Evolutionary conservation across 2,888 invertebrate species (phyloP), one percentile per base, ranked within the genome.

Genomic region (Patella caerulea): DNA sequence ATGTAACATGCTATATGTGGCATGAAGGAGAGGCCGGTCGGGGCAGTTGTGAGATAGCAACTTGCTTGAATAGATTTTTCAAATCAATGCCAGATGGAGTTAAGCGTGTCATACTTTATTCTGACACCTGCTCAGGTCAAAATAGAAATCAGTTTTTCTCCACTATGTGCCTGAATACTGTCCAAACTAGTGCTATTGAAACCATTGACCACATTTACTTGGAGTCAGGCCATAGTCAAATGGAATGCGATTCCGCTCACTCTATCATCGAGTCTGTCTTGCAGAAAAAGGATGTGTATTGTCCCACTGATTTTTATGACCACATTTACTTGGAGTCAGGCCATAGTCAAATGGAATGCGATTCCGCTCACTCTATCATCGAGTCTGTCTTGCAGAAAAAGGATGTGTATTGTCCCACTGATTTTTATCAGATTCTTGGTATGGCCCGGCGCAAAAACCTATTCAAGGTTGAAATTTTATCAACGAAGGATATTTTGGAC

Each of bases 111-210:
- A 53, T 52, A 1, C 9, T 73, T 17, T 73, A 2, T 19, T 73
- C 73, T 11, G 73, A 73, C 5, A 73, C 73, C 15, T 73, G 73
- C 54, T 73, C 73, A 45, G 73, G 5, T 5, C 73, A 73, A 53
- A 73, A 73, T 17, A 11, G 73, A 54, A 73, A 73, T 17, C 15
- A 73, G 19, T 53, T 14, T 14, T 52, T 73, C 12, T 52, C 73
- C 12, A 19, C 19, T 12, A 54, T 73, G 73, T 73, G 52, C 12
- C 19, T 2, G 11, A 14, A 73, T 73, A 19, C 17, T 15, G 2
- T 12, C 17, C 17, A 53, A 53, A 11, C 14, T 14, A 52, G 11
- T 15, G 14, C 52, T n/a, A 17, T 54, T n/a, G 53, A 73, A 19
- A 53, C 53, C n/a, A 73, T 73, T n/a, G 12, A 24, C 19, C 73